These are phyloP conservation scores for Gymnodraco acuticeps DNA, from an alignment of 2,797 vertebrate genomes.

Conservation along the genomic window DNA sequence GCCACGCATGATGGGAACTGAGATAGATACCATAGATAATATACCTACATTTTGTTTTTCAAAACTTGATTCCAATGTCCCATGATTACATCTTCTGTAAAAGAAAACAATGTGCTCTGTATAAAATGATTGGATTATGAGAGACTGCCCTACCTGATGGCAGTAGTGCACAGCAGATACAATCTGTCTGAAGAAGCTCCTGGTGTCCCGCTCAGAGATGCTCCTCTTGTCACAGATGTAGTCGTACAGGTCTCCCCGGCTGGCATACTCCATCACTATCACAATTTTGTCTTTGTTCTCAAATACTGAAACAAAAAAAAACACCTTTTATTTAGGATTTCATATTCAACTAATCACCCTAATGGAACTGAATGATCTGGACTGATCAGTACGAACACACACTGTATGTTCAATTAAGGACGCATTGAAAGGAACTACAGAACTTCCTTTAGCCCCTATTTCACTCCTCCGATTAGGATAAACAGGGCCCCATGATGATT, in stretches of 20 bases:
- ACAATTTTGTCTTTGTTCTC: constrained; percentile 98
- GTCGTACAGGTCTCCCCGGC: constrained; percentile 94
- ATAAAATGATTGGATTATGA: not conserved
- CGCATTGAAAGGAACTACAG: not conserved
- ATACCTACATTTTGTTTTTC: not conserved
- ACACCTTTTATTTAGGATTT: not conserved
- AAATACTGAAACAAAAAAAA: constrained; percentile 87
- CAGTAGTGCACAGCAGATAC: constrained; percentile 96
- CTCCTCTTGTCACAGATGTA: constrained; percentile 91
- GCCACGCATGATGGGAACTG: not conserved
- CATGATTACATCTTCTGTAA: not conserved
- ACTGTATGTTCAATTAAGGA: not conserved
- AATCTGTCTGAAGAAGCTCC: constrained; percentile 95
- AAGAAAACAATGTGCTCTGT: not conserved
- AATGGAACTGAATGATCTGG: not conserved
- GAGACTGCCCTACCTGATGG: constrained; percentile 86
- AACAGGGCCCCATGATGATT: constrained; percentile 10
- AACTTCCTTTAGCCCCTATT: not conserved
- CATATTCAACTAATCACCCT: not conserved
- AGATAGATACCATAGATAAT: not conserved
- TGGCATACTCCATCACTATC: constrained; percentile 98
- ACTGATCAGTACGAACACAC: not conserved
- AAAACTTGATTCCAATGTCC: too few relatives aligned
- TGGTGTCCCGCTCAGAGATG: constrained; percentile 89
- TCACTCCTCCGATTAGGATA: constrained; percentile 6